Evolutionary conservation across 2,113 vertebrate species (phyloP).

Genomic region (Oophaga pumilio): DNA sequence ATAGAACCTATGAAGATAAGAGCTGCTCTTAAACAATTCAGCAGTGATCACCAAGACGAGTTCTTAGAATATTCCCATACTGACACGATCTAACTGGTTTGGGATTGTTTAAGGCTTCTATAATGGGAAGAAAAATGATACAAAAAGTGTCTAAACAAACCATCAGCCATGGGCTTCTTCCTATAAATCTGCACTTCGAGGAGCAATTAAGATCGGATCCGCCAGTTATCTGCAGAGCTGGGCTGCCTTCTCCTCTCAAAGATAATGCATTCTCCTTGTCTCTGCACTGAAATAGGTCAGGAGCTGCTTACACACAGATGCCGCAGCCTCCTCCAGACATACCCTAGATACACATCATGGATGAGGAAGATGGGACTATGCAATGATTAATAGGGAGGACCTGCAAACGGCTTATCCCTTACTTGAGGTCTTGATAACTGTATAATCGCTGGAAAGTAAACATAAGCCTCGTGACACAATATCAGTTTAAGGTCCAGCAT

Average conservation of each 20-base stretch:
- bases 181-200: constrained; percentile 14
- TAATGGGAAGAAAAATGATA: constrained; percentile 17
- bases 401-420: not conserved
- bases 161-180: not conserved
- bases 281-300: constrained; percentile 30
- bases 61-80: not conserved
- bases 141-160: constrained; percentile 34
- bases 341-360: not conserved
- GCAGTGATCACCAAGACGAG: not conserved
- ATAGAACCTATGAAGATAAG: not conserved
- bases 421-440: not conserved
- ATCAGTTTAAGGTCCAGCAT: not conserved
- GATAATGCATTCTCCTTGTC: constrained; percentile 20
- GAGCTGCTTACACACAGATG: not conserved
- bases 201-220: constrained; percentile 9
- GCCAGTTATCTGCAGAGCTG: not conserved
- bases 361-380: not conserved
- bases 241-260: not conserved
- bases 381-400: not conserved
- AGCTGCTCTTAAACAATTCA: not conserved
- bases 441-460: not conserved
- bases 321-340: not conserved
- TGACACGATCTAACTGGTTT: not conserved
- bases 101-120: not conserved
- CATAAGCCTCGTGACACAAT: not conserved